Conservation (phyloP, 2,797 vertebrate genomes). For the Pangasius mekongensis region DNA sequence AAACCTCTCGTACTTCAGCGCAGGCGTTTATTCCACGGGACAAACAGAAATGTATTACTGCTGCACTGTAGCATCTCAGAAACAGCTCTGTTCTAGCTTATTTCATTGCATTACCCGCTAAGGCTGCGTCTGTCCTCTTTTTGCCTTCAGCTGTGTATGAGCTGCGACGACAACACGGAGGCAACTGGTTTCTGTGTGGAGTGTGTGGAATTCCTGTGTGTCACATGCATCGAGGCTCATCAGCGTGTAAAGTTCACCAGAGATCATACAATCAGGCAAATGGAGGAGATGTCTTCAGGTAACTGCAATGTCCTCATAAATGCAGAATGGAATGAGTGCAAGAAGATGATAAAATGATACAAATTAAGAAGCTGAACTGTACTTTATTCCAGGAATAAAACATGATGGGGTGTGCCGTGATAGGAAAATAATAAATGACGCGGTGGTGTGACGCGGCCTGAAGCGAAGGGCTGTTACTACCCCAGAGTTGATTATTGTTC, state of each 20-base stretch:
- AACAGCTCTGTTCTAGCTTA: background rate
- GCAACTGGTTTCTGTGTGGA: conserved; percentile 96
- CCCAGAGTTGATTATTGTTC: background rate
- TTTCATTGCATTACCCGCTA: background rate
- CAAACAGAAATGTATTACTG: background rate
- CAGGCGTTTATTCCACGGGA: background rate
- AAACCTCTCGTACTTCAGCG: background rate
- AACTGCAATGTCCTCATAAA: conserved; percentile 32
- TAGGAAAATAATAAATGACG: background rate
- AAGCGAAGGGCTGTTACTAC: background rate
- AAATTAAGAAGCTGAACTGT: background rate
- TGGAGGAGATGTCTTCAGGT: conserved; percentile 97
- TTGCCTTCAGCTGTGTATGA: conserved; percentile 87
- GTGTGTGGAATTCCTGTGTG: conserved; percentile 96
- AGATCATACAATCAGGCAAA: conserved; percentile 95
- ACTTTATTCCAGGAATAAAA: background rate
- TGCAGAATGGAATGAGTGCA: background rate
- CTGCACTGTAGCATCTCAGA: background rate
- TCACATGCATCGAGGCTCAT: conserved; percentile 95
- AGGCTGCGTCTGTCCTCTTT: background rate
- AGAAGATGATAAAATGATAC: background rate
- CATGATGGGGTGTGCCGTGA: background rate
- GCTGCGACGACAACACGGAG: conserved; percentile 97
- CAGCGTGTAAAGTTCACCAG: conserved; percentile 98
- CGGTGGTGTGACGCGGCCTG: background rate